Conservation (phyloP, 1,140 invertebrate species). For the Lepidurus couesii region DNA sequence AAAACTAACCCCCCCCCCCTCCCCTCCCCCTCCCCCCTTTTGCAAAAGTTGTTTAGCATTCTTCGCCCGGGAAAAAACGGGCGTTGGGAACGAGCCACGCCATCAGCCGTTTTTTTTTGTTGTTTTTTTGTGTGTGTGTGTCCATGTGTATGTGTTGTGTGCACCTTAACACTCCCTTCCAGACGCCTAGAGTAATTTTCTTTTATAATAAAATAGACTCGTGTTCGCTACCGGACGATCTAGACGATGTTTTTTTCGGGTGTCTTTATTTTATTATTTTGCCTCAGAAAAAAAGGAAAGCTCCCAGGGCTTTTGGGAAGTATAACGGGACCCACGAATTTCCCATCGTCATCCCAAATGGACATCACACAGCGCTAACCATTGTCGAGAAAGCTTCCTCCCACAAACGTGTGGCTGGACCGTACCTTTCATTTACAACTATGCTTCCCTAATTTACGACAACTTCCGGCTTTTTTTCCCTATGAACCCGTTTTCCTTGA, state of each 20-base stretch:
- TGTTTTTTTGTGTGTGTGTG: background rate
- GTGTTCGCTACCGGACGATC: constrained; percentile 1
- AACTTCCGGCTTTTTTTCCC: background rate
- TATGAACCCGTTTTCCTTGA: background rate
- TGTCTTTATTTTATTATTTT: too few relatives aligned
- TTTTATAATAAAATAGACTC: background rate
- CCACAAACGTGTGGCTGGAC: background rate
- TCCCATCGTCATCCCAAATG: background rate
- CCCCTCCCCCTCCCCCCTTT: too few relatives aligned
- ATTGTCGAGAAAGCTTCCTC: background rate
- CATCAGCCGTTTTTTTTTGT: background rate
- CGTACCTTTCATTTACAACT: background rate
- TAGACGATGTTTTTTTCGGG: background rate
- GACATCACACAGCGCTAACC: background rate
- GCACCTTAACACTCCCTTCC: background rate
- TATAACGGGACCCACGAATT: constrained; percentile 17
- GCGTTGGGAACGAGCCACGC: too few relatives aligned
- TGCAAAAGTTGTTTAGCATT: too few relatives aligned
- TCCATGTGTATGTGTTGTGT: background rate
- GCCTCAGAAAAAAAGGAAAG: background rate
- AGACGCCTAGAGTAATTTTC: background rate
- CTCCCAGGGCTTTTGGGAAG: background rate
- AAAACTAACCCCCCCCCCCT: too few relatives aligned
- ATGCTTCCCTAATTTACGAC: background rate
- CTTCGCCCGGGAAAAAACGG: too few relatives aligned